Evolutionary conservation across 2,797 vertebrate genomes (phyloP).

Genomic region (Ara ararauna): DNA sequence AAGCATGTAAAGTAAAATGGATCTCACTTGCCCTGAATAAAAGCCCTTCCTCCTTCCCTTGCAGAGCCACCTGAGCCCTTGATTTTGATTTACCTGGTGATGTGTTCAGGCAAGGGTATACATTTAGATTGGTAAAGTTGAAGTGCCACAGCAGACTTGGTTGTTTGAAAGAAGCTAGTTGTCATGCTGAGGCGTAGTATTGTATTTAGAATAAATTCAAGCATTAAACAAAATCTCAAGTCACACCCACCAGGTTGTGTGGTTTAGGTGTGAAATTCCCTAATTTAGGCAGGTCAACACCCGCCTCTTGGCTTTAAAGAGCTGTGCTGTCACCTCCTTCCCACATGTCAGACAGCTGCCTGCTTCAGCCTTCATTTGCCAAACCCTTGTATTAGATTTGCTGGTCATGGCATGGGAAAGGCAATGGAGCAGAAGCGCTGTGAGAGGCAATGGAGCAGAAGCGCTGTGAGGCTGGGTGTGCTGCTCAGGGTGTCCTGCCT

Average conservation of each 20-base stretch:
- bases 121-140: not conserved
- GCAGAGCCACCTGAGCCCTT: not conserved
- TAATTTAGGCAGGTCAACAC: not conserved
- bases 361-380: not conserved
- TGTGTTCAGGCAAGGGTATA: not conserved
- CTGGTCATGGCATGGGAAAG: not conserved
- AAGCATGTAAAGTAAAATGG: not conserved
- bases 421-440: not conserved
- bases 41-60: not conserved
- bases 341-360: not conserved
- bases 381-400: too few species aligned
- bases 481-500: not conserved
- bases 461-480: not conserved
- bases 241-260: not conserved
- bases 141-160: not conserved
- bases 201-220: not conserved
- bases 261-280: not conserved
- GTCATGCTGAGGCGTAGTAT: not conserved
- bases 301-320: not conserved
- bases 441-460: not conserved
- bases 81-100: not conserved
- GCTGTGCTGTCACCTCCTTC: not conserved
- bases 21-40: not conserved
- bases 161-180: not conserved
- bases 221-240: not conserved